Conservation (phyloP, 2,797 vertebrate genomes). For the Cossypha polioptera region DNA sequence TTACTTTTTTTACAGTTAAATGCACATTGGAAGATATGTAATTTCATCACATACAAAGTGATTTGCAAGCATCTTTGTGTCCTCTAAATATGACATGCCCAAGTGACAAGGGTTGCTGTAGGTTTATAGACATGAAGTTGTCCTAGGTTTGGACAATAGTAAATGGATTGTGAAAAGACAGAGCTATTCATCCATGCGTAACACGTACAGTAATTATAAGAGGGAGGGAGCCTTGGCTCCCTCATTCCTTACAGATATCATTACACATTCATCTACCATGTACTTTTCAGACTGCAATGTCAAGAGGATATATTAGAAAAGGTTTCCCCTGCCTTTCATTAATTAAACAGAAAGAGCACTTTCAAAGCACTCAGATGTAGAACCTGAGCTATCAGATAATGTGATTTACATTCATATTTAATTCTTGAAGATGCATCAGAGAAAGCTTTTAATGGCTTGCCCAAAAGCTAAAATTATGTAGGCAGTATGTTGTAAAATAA, state of each 20-base stretch:
- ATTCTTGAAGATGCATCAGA: not conserved
- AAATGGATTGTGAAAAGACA: not conserved
- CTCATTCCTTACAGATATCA: not conserved
- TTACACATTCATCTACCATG: not conserved
- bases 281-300: not conserved
- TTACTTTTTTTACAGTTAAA: not conserved
- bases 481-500: not conserved
- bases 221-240: not conserved
- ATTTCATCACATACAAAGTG: not conserved
- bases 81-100: not conserved
- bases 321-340: not conserved
- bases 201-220: not conserved
- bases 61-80: not conserved
- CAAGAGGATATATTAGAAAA: not conserved
- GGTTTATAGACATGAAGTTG: not conserved
- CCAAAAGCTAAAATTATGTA: not conserved
- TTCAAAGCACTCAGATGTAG: not conserved
- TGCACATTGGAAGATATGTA: not conserved
- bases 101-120: not conserved
- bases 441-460: not conserved
- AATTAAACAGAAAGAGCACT: conserved; percentile 3
- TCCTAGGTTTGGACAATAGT: not conserved
- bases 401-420: conserved; percentile 37
- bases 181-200: not conserved
- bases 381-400: not conserved